Conservation (phyloP, 2,888 invertebrate genomes). For the Diogma glabrata region DNA sequence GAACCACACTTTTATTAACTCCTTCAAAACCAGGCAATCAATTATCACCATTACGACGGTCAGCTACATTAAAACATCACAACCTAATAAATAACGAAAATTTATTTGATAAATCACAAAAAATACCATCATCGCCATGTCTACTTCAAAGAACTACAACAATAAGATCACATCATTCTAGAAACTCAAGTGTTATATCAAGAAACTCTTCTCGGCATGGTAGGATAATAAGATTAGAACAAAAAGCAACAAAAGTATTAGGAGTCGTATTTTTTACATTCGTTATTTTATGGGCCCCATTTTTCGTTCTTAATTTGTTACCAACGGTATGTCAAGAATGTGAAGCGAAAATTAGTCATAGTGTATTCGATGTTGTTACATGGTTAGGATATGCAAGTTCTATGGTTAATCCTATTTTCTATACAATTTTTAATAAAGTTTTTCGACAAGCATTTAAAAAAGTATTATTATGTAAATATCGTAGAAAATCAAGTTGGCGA, state of each 20-base stretch:
- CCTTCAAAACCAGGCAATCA: slow-evolving; percentile 31
- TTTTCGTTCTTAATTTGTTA: slow-evolving; percentile 80
- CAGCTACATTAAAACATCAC: slow-evolving; percentile 48
- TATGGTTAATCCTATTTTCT: slow-evolving; percentile 92
- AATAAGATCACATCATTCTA: slow-evolving; percentile 58
- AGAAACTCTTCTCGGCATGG: slow-evolving; percentile 73
- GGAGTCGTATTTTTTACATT: slow-evolving; percentile 93
- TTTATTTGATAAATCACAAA: slow-evolving; percentile 34
- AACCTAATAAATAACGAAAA: slow-evolving; percentile 26
- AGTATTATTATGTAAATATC: slow-evolving; percentile 65
- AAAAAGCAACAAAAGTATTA: slow-evolving; percentile 91
- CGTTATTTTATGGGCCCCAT: slow-evolving; percentile 91
- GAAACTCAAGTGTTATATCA: slow-evolving; percentile 71
- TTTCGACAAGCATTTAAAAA: slow-evolving; percentile 85
- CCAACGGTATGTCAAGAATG: slow-evolving; percentile 74
- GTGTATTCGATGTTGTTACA: slow-evolving; percentile 76
- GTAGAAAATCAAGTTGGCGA: slow-evolving; percentile 39
- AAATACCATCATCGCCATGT: slow-evolving; percentile 45
- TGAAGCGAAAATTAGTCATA: slow-evolving; percentile 58
- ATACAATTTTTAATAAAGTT: slow-evolving; percentile 90
- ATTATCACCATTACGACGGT: slow-evolving; percentile 39
- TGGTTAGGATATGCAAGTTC: slow-evolving; percentile 93
- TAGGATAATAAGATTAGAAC: slow-evolving; percentile 74
- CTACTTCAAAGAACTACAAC: slow-evolving; percentile 43
- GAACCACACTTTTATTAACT: slow-evolving; percentile 48